These are phyloP conservation scores for Tenthredo distinguenda DNA, from an alignment of 2,888 invertebrate species.

Conservation along the genomic window DNA sequence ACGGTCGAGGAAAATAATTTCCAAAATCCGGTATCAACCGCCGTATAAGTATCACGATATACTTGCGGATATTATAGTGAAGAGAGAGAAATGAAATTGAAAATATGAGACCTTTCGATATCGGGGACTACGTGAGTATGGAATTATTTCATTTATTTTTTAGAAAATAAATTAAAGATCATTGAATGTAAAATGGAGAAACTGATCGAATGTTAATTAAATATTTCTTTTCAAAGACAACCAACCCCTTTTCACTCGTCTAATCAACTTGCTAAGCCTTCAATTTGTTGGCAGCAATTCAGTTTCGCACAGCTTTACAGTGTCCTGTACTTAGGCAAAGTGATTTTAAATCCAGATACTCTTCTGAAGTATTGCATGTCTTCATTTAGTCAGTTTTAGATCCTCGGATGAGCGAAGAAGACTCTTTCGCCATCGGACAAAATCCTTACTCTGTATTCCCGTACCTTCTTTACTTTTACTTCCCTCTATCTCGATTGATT, in stretches of 20 bases:
- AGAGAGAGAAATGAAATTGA: neutral
- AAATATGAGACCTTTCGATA: neutral
- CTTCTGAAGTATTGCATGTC: slow-evolving; percentile 20
- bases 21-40: slow-evolving; percentile 5
- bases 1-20: slow-evolving; percentile 38
- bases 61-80: neutral
- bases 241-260: neutral
- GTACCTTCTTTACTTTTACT: neutral
- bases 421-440: neutral
- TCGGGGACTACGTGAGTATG: too few relatives aligned
- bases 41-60: neutral
- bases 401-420: slow-evolving; percentile 25
- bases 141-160: neutral
- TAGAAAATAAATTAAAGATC: neutral
- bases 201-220: slow-evolving; percentile 7
- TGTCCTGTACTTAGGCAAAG: neutral
- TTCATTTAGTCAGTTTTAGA: slow-evolving; percentile 24
- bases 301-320: slow-evolving; percentile 27
- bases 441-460: neutral
- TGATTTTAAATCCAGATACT: slow-evolving; percentile 36
- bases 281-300: slow-evolving; percentile 16
- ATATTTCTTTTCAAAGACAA: neutral
- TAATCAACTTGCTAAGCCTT: slow-evolving; percentile 11
- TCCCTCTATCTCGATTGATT: slow-evolving; percentile 4
- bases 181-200: neutral